These are phyloP conservation scores for Brachyptera putata DNA, from an alignment of 2,888 invertebrate genomes.

Conservation along the genomic window DNA sequence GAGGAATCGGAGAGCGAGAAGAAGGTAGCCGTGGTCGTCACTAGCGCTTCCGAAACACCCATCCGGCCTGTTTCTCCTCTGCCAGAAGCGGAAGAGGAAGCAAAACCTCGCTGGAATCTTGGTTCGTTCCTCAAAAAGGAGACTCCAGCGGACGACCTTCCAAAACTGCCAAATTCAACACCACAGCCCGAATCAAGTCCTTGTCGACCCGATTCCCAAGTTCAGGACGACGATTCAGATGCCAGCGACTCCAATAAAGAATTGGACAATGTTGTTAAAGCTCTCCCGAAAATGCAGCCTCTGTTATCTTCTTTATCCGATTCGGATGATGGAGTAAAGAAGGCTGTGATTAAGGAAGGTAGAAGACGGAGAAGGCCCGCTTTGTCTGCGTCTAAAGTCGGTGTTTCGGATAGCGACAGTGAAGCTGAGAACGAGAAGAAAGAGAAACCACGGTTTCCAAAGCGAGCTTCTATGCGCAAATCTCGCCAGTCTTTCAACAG, in stretches of 20 bases:
- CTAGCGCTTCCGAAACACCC: slow-evolving; percentile 37
- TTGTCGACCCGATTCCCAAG: slow-evolving; percentile 39
- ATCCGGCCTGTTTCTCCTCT: slow-evolving; percentile 37
- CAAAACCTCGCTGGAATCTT: slow-evolving; percentile 45
- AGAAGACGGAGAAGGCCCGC: background rate
- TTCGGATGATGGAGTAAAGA: slow-evolving; percentile 48
- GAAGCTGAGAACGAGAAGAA: background rate
- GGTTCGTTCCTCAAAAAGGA: slow-evolving; percentile 42
- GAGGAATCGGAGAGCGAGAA: slow-evolving; percentile 54
- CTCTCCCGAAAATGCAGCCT: slow-evolving; percentile 41
- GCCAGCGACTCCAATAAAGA: slow-evolving; percentile 51
- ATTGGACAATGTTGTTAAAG: slow-evolving; percentile 54
- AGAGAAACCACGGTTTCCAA: slow-evolving; percentile 16
- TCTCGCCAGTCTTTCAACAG: background rate
- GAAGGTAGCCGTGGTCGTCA: slow-evolving; percentile 38
- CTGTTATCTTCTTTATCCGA: slow-evolving; percentile 60
- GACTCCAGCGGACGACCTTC: slow-evolving; percentile 25
- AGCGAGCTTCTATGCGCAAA: background rate
- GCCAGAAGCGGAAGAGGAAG: slow-evolving; percentile 47
- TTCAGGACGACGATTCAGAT: slow-evolving; percentile 44
- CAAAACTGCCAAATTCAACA: no score
- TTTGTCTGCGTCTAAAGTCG: background rate
- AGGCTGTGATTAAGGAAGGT: slow-evolving; percentile 39
- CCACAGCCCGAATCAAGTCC: background rate
- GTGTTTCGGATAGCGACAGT: background rate